Base-by-base conservation (phyloP, 2,888 invertebrate species). In the Artemia sinica region DNA sequence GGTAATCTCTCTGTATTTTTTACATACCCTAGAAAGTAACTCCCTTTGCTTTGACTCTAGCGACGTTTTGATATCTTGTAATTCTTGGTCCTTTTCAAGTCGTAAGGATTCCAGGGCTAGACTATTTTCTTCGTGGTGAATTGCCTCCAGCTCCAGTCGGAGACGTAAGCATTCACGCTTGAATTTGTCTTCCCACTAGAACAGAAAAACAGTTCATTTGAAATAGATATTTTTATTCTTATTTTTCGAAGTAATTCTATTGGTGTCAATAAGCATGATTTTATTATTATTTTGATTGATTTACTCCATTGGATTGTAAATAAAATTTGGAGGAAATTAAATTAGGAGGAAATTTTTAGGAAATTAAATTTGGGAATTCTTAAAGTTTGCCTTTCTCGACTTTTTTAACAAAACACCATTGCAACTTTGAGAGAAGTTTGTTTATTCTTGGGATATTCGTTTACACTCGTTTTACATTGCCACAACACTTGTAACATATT, bases 101-200 rank as follows among this genome's bases (percentile, higher is more conserved):
- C 82, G 80, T 65, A 83, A 78, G 69, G 81, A 79, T 72, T 83
- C 81, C 70, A 85, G 78, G 2, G 83, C 83, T 50, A 79, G 77
- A 67, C 80, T 80, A 72, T 84, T 80, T 74, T 85, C 85, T 72
- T 85, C 84, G 69, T 80, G 78, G 75, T 84, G 82, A 71, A 82
- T 80, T 75, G 82, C 81, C 75, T 84, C 83, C 74, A 85, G 76
- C 76, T 85, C 85, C 71, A 78, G 77, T 77, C 82, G 84, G 76
- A 85, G 78, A 77, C 84, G 80, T 74, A 81, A 79, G 77, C 83
- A 83, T 78, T 85, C 85, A 74, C 81, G 80, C 73, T 82, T 78
- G 74, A 84, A 76, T 77, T 82, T 81, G 72, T 83, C 82, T 75
- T 85, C 85, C 85, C 85, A 85, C 79, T 84, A 80, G 73, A 80